These are phyloP conservation scores for Hylyphantes graminicola DNA, from an alignment of 1,140 invertebrate genomes.

Conservation along the genomic window DNA sequence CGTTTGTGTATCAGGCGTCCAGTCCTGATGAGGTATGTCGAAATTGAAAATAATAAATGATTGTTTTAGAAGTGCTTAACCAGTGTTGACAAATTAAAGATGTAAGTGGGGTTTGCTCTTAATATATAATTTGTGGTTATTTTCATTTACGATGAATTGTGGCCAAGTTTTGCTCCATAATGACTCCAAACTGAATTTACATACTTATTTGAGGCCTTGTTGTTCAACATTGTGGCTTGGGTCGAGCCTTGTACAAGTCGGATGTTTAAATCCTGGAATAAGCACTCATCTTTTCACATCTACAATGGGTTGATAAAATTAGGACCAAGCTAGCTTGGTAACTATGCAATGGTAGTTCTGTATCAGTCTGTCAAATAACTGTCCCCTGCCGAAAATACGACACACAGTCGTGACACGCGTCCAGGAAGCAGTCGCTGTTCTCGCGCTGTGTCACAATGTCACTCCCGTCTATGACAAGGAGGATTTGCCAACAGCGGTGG, in stretches of 20 bases:
- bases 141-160: constrained; percentile 66
- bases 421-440: constrained; percentile 89
- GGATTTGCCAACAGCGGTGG: neutral
- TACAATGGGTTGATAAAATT: no score
- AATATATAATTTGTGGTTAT: neutral
- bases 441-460: constrained; percentile 98
- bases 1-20: constrained; percentile 82
- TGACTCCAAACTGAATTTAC: no score
- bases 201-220: no score
- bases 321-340: no score
- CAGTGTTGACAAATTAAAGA: constrained; percentile 40
- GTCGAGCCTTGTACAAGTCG: no score
- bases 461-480: constrained; percentile 90
- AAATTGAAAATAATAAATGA: neutral
- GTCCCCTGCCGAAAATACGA: constrained; percentile 69
- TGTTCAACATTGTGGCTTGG: no score
- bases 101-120: neutral
- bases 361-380: neutral
- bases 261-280: no score
- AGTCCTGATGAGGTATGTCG: constrained; percentile 92
- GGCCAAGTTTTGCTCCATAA: no score
- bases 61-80: constrained; percentile 36
- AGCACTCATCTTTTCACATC: no score
- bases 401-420: constrained; percentile 82
- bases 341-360: no score